A percentile compares a stretch with the other conserved stretches of the same genome.
Evolutionary conservation across 2,888 invertebrate species (phyloP).

Genomic region (Temnothorax ravouxi): DNA sequence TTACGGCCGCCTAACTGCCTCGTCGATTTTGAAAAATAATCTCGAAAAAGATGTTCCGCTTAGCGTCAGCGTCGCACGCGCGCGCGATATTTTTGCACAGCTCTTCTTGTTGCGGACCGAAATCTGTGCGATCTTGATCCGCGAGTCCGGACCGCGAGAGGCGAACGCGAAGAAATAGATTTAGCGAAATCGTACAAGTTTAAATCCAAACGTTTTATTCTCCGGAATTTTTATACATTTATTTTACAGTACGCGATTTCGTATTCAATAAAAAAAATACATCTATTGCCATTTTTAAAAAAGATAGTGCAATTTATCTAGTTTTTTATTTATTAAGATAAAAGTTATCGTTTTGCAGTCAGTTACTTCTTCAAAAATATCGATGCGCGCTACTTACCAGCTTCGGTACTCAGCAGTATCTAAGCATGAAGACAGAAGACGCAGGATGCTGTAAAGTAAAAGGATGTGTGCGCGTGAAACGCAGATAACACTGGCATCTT

Average conservation of each 20-base stretch:
- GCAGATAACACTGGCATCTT: conserved; percentile 73
- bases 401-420: not conserved
- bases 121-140: not conserved
- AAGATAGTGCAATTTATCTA: not conserved
- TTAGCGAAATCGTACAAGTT: not conserved
- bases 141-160: not conserved
- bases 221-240: not conserved
- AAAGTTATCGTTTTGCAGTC: not conserved
- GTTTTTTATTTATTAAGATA: not conserved
- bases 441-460: conserved; percentile 36
- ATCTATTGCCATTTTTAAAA: not conserved
- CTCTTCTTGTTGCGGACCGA: not conserved
- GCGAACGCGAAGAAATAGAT: not conserved
- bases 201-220: not conserved
- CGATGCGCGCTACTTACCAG: conserved; percentile 30
- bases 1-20: conserved; percentile 27
- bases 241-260: not conserved
- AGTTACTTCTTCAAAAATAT: not conserved
- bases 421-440: not conserved
- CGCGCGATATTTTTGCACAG: not conserved
- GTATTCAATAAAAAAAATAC: not conserved
- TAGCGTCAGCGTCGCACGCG: not conserved
- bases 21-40: conserved; percentile 20
- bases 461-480: conserved; percentile 54
- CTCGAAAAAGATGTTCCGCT: conserved; percentile 3